A percentile compares a stretch with the other conserved stretches of the same genome.
phyloP scores from a whole-genome alignment of 2,113 vertebrate genomes.

The Platysteira castanea region DNA sequence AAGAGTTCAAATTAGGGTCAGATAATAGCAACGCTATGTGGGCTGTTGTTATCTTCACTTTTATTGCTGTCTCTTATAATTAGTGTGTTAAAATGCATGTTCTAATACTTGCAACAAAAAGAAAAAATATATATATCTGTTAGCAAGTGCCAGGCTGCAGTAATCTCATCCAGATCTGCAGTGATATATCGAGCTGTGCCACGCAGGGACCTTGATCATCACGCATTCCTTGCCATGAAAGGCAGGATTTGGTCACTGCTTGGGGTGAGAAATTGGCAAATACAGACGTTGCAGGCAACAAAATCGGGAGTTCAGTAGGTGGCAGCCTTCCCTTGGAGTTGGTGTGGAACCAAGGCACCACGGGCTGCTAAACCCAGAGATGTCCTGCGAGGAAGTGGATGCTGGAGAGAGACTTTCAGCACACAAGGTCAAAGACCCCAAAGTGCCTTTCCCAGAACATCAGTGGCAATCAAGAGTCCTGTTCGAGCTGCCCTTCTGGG shows the following conservation, averaged over 20 bases:
- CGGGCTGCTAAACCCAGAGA: neutral
- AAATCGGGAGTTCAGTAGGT: conserved; percentile 21
- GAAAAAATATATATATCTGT: neutral
- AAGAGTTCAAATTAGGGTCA: conserved; percentile 33
- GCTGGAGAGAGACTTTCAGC: neutral
- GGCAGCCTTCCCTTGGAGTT: conserved; percentile 59
- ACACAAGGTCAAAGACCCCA: neutral
- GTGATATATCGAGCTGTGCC: accelerated
- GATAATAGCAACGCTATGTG: neutral
- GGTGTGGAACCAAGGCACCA: neutral
- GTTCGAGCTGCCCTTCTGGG: neutral
- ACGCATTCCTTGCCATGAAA: neutral
- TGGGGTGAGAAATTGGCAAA: neutral
- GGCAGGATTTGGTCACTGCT: neutral
- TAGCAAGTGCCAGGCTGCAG: neutral
- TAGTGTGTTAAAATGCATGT: neutral
- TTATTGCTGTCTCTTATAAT: neutral
- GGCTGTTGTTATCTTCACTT: neutral
- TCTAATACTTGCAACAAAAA: neutral
- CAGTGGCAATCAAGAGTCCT: neutral
- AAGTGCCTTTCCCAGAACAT: neutral
- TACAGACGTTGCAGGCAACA: neutral
- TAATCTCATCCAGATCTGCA: neutral
- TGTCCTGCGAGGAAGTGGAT: neutral
- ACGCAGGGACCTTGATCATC: neutral